A percentile compares a stretch with the other conserved stretches of the same genome.
phyloP scores from a whole-genome alignment of 2,888 invertebrate genomes.

The Agrochola litura region DNA sequence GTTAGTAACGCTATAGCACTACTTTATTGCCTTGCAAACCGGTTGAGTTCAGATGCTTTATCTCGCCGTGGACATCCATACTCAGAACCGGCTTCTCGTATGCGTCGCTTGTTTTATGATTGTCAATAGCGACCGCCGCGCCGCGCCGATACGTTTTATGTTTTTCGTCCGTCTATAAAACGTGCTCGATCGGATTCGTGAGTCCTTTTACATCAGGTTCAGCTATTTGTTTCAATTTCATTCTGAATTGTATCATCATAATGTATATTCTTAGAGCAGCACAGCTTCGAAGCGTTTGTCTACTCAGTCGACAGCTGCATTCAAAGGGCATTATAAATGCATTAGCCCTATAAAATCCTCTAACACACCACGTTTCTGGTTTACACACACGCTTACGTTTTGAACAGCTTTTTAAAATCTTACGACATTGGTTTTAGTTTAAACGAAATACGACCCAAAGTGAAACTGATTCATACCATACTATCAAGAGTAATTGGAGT shows the following conservation, averaged over 20 bases:
- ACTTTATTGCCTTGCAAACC: constrained; percentile 81
- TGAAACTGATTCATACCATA: constrained; percentile 40
- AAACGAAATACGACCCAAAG: constrained; percentile 8
- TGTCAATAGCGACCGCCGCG: constrained; percentile 57
- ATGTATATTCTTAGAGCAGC: constrained; percentile 31
- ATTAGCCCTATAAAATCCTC: constrained; percentile 71
- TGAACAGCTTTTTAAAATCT: constrained; percentile 25
- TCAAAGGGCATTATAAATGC: constrained; percentile 80
- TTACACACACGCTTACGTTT: constrained; percentile 24
- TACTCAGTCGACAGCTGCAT: constrained; percentile 67
- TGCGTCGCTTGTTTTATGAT: constrained; percentile 61
- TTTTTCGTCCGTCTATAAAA: constrained; percentile 61
- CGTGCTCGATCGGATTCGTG: constrained; percentile 43
- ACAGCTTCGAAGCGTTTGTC: constrained; percentile 50
- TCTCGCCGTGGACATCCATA: constrained; percentile 68
- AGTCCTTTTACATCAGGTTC: constrained; percentile 41
- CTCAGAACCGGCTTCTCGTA: constrained; percentile 66
- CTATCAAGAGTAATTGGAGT: constrained; percentile 41
- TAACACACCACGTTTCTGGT: constrained; percentile 13
- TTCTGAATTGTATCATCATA: constrained; percentile 50
- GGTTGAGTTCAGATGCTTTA: constrained; percentile 70
- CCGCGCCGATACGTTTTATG: constrained; percentile 59
- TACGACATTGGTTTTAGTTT: neutral
- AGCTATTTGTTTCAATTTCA: constrained; percentile 42
- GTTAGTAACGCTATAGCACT: constrained; percentile 80